A percentile compares a stretch with the other conserved stretches of the same genome.
phyloP scores from a whole-genome alignment of 2,888 invertebrate genomes.

The Julus scandinavius region DNA sequence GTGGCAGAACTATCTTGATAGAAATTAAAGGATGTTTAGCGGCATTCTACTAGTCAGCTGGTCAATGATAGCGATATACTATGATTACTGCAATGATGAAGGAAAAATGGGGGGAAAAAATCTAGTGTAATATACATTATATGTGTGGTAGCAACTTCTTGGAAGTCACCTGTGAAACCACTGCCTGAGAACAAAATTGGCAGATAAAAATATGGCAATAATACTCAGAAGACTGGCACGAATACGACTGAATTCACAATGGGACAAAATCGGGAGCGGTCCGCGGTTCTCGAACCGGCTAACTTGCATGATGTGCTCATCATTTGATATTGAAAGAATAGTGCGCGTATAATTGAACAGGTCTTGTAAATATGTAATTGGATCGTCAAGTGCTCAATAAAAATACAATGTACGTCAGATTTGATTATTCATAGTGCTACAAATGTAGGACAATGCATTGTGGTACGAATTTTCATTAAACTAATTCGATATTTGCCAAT shows the following conservation, averaged over 20 bases:
- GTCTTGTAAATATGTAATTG: too few relatives aligned
- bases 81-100: slow-evolving; percentile 6
- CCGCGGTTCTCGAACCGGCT: too few relatives aligned
- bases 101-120: neutral
- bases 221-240: slow-evolving; percentile 45
- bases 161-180: slow-evolving; percentile 38
- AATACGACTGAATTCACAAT: slow-evolving; percentile 16
- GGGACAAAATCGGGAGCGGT: neutral
- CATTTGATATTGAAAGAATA: too few relatives aligned
- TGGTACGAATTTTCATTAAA: too few relatives aligned
- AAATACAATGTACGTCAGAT: too few relatives aligned
- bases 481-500: too few relatives aligned
- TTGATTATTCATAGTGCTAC: too few relatives aligned
- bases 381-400: too few relatives aligned
- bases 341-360: too few relatives aligned
- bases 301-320: too few relatives aligned
- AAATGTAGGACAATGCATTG: too few relatives aligned
- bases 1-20: neutral
- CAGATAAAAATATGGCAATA: slow-evolving; percentile 46
- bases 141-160: slow-evolving; percentile 35
- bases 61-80: neutral
- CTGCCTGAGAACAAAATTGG: slow-evolving; percentile 41
- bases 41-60: neutral
- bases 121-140: neutral
- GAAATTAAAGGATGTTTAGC: neutral